Evolutionary conservation across 2,888 invertebrate species (phyloP).

Genomic region (Adelphocoris suturalis): DNA sequence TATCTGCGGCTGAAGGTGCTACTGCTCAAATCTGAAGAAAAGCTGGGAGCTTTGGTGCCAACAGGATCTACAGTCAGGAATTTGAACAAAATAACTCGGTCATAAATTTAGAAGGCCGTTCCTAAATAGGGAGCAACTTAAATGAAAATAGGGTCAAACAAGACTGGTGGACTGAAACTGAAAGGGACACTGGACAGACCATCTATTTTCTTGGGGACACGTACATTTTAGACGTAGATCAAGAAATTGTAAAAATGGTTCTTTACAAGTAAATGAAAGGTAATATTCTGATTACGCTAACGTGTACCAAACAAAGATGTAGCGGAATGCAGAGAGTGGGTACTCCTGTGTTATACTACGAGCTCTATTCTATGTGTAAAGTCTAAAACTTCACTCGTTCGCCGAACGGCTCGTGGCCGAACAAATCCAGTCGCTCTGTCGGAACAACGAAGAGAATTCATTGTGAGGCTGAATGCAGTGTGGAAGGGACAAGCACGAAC

Average conservation of each 20-base stretch:
- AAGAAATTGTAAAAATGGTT: no score
- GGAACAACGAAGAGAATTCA: no score
- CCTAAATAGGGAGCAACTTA: not conserved
- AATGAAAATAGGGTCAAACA: no score
- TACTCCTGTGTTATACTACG: conserved; percentile 85
- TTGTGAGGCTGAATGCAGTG: no score
- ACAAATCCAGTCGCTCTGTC: no score
- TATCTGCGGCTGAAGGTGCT: conserved; percentile 74
- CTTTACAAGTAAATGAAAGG: not conserved
- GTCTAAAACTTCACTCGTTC: no score
- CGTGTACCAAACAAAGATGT: conserved; percentile 54
- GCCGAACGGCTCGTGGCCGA: no score
- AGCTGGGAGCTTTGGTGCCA: conserved; percentile 79
- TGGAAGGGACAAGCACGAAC: no score
- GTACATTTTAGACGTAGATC: not conserved
- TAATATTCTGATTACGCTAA: not conserved
- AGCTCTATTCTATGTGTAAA: conserved; percentile 73
- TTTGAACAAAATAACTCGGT: not conserved
- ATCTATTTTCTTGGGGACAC: no score
- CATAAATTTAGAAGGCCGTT: not conserved
- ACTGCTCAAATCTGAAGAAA: conserved; percentile 80
- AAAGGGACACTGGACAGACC: no score
- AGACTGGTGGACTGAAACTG: no score
- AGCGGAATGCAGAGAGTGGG: conserved; percentile 81
- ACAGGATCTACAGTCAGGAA: conserved; percentile 76